Percentiles rank a stretch among this genome's conserved stretches.
These are phyloP conservation scores for Cranoglanis bouderius DNA, from an alignment of 2,113 vertebrate genomes.

Conservation along the genomic window DNA sequence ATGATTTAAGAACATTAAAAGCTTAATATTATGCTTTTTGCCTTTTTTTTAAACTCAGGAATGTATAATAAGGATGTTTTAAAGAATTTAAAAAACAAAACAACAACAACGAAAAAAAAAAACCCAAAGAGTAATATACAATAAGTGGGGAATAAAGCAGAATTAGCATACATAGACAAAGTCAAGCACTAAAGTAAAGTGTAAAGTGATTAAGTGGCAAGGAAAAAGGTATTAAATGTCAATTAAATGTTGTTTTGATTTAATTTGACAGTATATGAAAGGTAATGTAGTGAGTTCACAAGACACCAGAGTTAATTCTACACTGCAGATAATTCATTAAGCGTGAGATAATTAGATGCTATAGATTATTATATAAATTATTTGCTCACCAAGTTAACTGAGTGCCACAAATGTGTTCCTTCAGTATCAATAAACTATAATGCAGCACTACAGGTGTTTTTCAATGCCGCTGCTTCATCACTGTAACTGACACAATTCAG, in stretches of 20 bases:
- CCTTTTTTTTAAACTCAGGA: too few relatives aligned
- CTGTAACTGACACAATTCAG: neutral
- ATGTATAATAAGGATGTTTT: too few relatives aligned
- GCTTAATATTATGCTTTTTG: too few relatives aligned
- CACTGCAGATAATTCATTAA: neutral
- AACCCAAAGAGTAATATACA: too few relatives aligned
- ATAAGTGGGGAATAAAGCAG: neutral
- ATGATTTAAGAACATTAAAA: too few relatives aligned
- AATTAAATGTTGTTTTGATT: too few relatives aligned
- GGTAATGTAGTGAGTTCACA: neutral
- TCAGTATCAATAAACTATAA: neutral
- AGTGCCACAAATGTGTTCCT: neutral
- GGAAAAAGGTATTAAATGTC: neutral
- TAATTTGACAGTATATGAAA: neutral
- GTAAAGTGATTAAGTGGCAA: neutral
- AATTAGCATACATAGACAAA: neutral
- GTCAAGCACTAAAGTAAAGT: neutral
- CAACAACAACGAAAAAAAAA: too few relatives aligned
- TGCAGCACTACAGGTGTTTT: neutral
- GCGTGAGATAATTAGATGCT: neutral
- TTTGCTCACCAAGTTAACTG: neutral
- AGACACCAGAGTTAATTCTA: neutral
- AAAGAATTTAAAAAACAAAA: too few relatives aligned
- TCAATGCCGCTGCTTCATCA: neutral
- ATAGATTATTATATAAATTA: too few relatives aligned